Evolutionary conservation across 2,113 vertebrate genomes (phyloP).

Genomic region (Macrotus californicus): DNA sequence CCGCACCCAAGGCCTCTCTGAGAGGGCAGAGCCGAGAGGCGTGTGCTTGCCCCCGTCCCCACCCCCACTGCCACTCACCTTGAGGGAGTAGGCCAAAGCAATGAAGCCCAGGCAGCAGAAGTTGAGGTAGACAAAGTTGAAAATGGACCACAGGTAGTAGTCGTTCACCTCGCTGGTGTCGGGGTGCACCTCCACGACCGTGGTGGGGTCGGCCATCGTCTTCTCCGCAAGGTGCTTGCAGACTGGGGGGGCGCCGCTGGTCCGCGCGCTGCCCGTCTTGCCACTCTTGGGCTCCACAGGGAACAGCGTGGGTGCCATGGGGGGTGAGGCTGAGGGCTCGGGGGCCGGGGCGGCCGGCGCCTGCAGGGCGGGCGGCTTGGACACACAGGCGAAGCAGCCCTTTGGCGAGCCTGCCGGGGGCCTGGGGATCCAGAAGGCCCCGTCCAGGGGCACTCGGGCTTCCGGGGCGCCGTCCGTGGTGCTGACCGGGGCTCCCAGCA

Average conservation of each 20-base stretch:
- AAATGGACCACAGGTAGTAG: constrained; percentile 88
- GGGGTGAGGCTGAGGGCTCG: constrained; percentile 72
- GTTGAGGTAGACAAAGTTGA: constrained; percentile 90
- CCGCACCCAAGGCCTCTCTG: not conserved
- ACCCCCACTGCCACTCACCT: constrained; percentile 67
- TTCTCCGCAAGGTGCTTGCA: constrained; percentile 83
- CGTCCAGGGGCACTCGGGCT: constrained; percentile 79
- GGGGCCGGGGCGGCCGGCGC: constrained; percentile 68
- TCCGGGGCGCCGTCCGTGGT: constrained; percentile 84
- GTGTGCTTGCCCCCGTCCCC: not conserved
- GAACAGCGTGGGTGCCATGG: constrained; percentile 78
- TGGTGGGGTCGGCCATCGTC: constrained; percentile 79
- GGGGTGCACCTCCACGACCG: constrained; percentile 81
- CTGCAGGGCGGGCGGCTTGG: constrained; percentile 78
- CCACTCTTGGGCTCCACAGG: constrained; percentile 83
- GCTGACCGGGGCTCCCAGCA: constrained; percentile 68
- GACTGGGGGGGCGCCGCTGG: constrained; percentile 71
- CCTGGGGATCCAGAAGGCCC: constrained; percentile 80
- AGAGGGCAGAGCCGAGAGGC: not conserved
- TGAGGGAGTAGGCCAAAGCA: constrained; percentile 85
- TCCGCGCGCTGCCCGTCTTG: constrained; percentile 77
- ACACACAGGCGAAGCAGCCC: constrained; percentile 81
- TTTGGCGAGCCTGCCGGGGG: constrained; percentile 71
- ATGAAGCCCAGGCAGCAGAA: constrained; percentile 89
- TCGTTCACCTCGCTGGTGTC: constrained; percentile 84